Conservation (phyloP, 37 sponge, comb jelly and placozoan genomes). For the Cladorhizidae sp. region DNA sequence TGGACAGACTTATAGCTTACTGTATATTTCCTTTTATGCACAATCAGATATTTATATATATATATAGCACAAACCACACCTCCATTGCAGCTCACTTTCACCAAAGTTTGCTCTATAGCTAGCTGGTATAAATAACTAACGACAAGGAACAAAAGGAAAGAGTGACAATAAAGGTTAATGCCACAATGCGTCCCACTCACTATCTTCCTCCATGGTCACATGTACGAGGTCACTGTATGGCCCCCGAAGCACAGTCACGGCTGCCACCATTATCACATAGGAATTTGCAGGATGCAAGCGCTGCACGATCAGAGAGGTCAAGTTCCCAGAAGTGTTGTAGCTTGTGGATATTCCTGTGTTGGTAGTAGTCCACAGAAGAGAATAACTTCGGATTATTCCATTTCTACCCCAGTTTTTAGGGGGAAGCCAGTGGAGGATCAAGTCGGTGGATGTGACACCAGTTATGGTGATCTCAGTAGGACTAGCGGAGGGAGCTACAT, state of each 20-base stretch:
- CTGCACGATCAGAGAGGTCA: neutral
- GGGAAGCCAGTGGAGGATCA: neutral
- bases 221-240: neutral
- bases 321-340: neutral
- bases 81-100: too few relatives aligned
- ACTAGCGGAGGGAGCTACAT: neutral
- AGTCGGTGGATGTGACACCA: neutral
- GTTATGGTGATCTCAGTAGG: neutral
- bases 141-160: too few relatives aligned
- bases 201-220: neutral
- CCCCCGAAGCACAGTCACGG: neutral
- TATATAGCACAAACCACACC: too few relatives aligned
- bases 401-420: neutral
- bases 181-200: too few relatives aligned
- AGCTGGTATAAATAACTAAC: too few relatives aligned
- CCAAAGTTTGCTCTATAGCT: too few relatives aligned
- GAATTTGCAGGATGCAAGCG: neutral
- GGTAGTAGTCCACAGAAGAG: neutral
- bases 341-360: neutral
- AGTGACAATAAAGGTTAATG: too few relatives aligned
- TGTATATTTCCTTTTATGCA: too few relatives aligned
- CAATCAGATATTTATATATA: too few relatives aligned
- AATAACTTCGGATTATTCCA: conserved; percentile 2
- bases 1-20: too few relatives aligned
- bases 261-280: neutral